Conservation (phyloP, 2,113 vertebrate species). For the Hippopotamus amphibius region DNA sequence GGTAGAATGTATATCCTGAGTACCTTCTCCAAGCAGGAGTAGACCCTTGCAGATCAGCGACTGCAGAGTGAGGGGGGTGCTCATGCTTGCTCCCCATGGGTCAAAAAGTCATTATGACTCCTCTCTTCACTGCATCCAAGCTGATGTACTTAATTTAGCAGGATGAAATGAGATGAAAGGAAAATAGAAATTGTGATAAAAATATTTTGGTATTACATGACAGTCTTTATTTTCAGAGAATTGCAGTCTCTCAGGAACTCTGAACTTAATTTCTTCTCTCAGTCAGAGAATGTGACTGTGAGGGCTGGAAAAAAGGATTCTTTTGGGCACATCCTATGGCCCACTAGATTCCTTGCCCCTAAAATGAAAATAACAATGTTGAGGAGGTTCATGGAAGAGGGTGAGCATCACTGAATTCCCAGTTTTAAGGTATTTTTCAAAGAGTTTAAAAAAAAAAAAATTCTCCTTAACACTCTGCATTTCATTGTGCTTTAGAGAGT, state of each 20-base stretch:
- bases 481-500: background rate
- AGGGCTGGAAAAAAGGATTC: background rate
- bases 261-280: slow-evolving; percentile 17
- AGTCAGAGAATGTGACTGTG: background rate
- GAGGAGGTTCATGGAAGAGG: background rate
- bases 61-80: background rate
- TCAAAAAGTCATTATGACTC: slow-evolving; percentile 59
- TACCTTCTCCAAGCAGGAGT: slow-evolving; percentile 28
- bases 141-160: slow-evolving; percentile 71
- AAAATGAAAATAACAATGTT: slow-evolving; percentile 46
- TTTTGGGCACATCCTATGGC: background rate
- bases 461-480: background rate
- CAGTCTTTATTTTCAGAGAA: slow-evolving; percentile 58
- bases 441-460: background rate
- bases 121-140: slow-evolving; percentile 49
- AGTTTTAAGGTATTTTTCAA: slow-evolving; percentile 11
- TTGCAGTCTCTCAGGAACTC: slow-evolving; percentile 7
- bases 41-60: background rate
- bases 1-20: slow-evolving; percentile 42
- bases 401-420: background rate
- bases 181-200: slow-evolving; percentile 74
- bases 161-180: slow-evolving; percentile 70
- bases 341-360: slow-evolving; percentile 4
- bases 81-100: slow-evolving; percentile 14
- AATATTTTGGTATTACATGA: slow-evolving; percentile 69